Conservation (phyloP, 2,888 invertebrate species). For the Drosophila lutescens region DNA sequence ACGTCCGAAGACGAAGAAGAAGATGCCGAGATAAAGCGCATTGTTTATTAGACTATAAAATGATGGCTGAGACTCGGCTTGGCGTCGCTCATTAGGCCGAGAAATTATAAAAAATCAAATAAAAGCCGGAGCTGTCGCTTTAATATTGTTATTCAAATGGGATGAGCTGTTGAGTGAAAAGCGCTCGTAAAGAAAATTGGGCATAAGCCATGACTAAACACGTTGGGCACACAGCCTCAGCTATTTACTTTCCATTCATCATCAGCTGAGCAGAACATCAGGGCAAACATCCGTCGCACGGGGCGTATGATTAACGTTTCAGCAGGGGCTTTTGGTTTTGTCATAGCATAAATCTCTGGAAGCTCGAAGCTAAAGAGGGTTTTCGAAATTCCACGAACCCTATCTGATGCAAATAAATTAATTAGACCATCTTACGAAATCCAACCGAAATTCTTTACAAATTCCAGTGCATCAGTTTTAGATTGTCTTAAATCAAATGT, state of each 20-base stretch:
- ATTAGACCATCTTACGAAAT: neutral
- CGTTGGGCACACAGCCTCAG: conserved; percentile 26
- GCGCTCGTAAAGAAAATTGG: conserved; percentile 49
- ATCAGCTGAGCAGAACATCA: conserved; percentile 52
- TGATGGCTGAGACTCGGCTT: conserved; percentile 45
- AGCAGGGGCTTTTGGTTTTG: conserved; percentile 23
- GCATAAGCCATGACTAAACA: conserved; percentile 47
- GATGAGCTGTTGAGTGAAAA: conserved; percentile 35
- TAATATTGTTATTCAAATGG: conserved; percentile 59
- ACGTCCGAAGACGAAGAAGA: conserved; percentile 36
- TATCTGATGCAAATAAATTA: neutral
- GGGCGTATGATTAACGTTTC: conserved; percentile 63
- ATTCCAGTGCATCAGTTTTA: conserved; percentile 1
- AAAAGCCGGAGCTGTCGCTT: conserved; percentile 34
- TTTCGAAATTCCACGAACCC: neutral
- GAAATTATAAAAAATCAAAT: conserved; percentile 51
- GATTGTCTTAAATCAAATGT: conserved; percentile 19
- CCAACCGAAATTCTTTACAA: neutral
- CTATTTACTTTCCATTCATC: conserved; percentile 23
- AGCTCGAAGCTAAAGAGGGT: neutral
- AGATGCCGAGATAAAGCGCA: conserved; percentile 45
- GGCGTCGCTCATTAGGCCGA: conserved; percentile 62
- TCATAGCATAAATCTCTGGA: conserved; percentile 14
- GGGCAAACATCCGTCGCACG: conserved; percentile 54
- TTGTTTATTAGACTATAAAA: conserved; percentile 73